Evolutionary conservation across 2,888 invertebrate species (phyloP), one percentile per base, ranked within the genome.

Genomic region (Trissoscelio sp.): DNA sequence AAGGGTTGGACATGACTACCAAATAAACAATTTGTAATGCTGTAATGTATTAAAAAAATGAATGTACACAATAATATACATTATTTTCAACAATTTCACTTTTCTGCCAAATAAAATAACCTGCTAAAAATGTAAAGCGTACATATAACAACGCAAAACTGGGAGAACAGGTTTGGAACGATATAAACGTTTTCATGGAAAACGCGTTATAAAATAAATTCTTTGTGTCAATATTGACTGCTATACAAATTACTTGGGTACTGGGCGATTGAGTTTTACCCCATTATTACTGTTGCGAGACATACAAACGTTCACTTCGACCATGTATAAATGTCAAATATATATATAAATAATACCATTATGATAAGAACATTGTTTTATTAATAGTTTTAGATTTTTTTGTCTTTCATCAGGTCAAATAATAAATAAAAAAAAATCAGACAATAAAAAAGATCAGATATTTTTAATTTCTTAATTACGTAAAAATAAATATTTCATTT

Each of bases 141-240:
- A 6, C 22, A 12, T 22, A 48, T 22, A 48, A 48, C n/a, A n/a
- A 11, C 22, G 34, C 34, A 51, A 42, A 53, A 72, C 73, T 53
- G 42, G 53, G 62, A 73, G 42, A 73, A 73, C 73, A 34, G 62
- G 73, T 73, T 73, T 20, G 18, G 18, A 20, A 22, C 51, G 46
- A 57, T 55, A 58, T 24, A 37, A 24, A 39, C 48, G 20, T 72
- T 60, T 51, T 51, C 51, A 51, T 34, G 37, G 72, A 51, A 58
- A 72, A 34, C 51, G 18, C 22, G 60, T 51, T 60, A 28, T 72
- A 55, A 62, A 55, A 44, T 62, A 42, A 72, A 62, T 31, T 37
- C 55, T 64, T 39, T 18, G 53, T 46, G 62, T 53, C 62, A 53
- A 53, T 55, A 53, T 62, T 55, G 44, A 53, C 31, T 44, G 22